Percentiles rank a stretch among this genome's conserved stretches.
These are phyloP conservation scores for Acanthochromis polyacanthus DNA, from an alignment of 2,113 vertebrate genomes.

Conservation along the genomic window DNA sequence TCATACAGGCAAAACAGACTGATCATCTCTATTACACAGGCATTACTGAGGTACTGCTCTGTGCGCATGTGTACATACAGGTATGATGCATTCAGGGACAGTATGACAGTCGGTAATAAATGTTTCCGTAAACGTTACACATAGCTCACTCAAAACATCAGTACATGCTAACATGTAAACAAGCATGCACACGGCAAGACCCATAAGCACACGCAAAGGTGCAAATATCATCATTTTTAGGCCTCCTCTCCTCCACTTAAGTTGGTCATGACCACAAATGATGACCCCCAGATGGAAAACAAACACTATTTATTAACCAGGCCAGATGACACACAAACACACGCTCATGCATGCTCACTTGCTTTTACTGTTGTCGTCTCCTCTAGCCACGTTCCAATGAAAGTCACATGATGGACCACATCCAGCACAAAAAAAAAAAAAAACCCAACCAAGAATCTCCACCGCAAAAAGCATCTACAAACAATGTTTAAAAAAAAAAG, in stretches of 20 bases:
- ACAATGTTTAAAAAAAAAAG: conserved; percentile 50
- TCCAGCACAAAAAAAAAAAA: conserved; percentile 44
- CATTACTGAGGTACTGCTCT: too few relatives aligned
- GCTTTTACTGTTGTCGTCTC: conserved; percentile 53
- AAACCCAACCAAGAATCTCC: conserved; percentile 50
- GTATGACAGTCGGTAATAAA: too few relatives aligned
- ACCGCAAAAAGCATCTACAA: conserved; percentile 71
- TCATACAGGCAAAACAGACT: too few relatives aligned
- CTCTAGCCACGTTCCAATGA: conserved; percentile 62
- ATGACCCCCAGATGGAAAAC: conserved; percentile 71
- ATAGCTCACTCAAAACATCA: background rate
- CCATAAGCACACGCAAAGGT: background rate
- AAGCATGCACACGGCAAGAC: conserved; percentile 17
- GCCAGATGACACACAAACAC: conserved; percentile 67
- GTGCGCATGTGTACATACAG: too few relatives aligned
- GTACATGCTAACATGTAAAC: conserved; percentile 11
- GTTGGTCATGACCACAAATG: conserved; percentile 42
- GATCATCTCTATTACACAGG: too few relatives aligned
- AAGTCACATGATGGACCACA: conserved; percentile 74
- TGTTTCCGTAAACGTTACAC: too few relatives aligned
- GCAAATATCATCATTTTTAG: conserved; percentile 22
- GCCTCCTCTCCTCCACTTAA: conserved; percentile 19
- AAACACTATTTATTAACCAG: conserved; percentile 63
- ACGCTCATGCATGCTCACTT: conserved; percentile 32
- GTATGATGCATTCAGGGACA: too few relatives aligned